Base-by-base conservation (phyloP, 1,140 invertebrate species). In the Diorhabda sublineata region DNA sequence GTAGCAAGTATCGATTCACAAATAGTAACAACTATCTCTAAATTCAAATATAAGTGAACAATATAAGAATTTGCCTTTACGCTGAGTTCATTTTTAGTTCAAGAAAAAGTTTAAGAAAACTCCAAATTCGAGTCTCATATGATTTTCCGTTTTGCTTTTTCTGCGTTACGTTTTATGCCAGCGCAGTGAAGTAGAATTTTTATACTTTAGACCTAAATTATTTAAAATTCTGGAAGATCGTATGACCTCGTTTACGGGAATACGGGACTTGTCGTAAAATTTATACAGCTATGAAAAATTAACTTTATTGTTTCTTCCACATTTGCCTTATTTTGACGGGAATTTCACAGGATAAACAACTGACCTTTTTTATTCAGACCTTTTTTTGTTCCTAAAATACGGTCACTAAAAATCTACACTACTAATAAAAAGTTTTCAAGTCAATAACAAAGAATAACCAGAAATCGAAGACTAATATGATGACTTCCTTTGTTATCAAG, bases 141-240 rank as follows among this genome's bases (percentile, higher is more conserved):
- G 47, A 52, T 52, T 52, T 52, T 52, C n/a, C 47, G 47, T n/a
- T 4, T 6, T 52, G 47, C 47, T 52, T 52, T 52, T n/a, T 52
- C 47, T 52, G 47, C n/a, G 6, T 8, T 52, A 52, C 47, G 47
- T 52, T 52, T 52, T 52, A 52, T 52, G n/a, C 47, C 47, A n/a
- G 6, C 47, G 47, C 47, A 52, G 6, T 52, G n/a, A 52, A 52
- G 47, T 52, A 52, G 47, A 52, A 52, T 52, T 52, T 52, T 52
- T 52, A 52, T 52, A 52, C n/a, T 52, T 52, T 52, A 52, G 47
- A 52, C 47, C 47, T 52, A 52, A 52, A 52, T 52, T 52, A 52
- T 52, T 52, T 52, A 52, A 52, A 52, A 52, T 52, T 52, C 47
- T 8, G 6, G 47, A 52, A 52, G 47, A 52, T 52, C 47, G 47